These are phyloP conservation scores for Fratercula arctica DNA, from an alignment of 2,797 vertebrate species.

Conservation along the genomic window DNA sequence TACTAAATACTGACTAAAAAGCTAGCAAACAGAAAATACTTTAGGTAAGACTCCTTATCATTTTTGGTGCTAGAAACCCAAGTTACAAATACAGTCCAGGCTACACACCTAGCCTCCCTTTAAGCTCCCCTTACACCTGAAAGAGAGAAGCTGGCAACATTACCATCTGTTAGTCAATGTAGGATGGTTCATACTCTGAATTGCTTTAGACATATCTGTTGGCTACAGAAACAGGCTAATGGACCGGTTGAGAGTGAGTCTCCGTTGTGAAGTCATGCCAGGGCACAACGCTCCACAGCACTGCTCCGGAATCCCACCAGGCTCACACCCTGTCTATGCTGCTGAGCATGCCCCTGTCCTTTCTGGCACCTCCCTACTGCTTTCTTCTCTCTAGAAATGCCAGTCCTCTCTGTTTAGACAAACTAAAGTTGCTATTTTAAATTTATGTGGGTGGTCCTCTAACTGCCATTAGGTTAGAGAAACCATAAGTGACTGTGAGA, in stretches of 20 bases:
- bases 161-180: background rate
- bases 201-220: background rate
- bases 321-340: background rate
- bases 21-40: background rate
- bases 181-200: background rate
- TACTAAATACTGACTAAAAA: background rate
- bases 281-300: rapidly evolving
- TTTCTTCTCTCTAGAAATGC: background rate
- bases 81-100: background rate
- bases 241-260: background rate
- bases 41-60: background rate
- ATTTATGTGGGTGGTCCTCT: background rate
- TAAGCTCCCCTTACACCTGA: background rate
- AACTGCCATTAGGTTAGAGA: background rate
- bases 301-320: background rate
- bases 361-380: background rate
- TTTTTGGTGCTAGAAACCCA: background rate
- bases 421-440: background rate
- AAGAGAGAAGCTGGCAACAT: background rate
- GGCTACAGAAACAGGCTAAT: background rate
- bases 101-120: background rate
- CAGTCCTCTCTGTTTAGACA: background rate
- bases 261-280: background rate
- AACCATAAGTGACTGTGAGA: background rate
- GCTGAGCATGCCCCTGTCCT: background rate